Evolutionary conservation across 2,888 invertebrate species (phyloP).

Genomic region (Hyppa rectilinea): DNA sequence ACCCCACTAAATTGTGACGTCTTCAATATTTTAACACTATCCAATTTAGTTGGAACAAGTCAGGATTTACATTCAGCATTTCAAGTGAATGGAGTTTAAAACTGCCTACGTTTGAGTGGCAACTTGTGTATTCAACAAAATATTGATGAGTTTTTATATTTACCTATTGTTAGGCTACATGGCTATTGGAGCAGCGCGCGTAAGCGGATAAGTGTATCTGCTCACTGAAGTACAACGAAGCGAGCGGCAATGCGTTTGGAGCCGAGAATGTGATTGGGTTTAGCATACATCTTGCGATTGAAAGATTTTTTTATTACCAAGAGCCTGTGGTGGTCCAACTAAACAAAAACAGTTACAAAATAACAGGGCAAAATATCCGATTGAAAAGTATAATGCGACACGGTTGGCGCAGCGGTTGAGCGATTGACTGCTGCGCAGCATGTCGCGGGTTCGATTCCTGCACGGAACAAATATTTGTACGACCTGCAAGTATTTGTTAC

Average conservation of each 20-base stretch:
- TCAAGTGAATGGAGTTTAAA: slow-evolving; percentile 26
- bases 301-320: too few species aligned
- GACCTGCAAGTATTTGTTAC: too few species aligned
- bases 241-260: neutral
- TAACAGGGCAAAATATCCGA: neutral
- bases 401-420: too few species aligned
- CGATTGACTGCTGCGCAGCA: too few species aligned
- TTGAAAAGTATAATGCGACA: too few species aligned
- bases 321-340: neutral
- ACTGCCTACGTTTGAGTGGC: slow-evolving; percentile 2
- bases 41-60: slow-evolving; percentile 52
- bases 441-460: too few species aligned
- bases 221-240: neutral
- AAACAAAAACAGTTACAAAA: too few species aligned
- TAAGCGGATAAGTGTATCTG: neutral
- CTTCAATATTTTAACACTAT: slow-evolving; percentile 61
- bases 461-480: too few species aligned
- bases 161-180: neutral
- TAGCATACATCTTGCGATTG: neutral
- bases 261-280: neutral
- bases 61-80: slow-evolving; percentile 34
- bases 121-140: slow-evolving; percentile 31
- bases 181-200: rapidly evolving
- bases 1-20: slow-evolving; percentile 55
- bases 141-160: slow-evolving; percentile 1